phyloP scores from a whole-genome alignment of 2,888 invertebrate species.

The Nomada flava region DNA sequence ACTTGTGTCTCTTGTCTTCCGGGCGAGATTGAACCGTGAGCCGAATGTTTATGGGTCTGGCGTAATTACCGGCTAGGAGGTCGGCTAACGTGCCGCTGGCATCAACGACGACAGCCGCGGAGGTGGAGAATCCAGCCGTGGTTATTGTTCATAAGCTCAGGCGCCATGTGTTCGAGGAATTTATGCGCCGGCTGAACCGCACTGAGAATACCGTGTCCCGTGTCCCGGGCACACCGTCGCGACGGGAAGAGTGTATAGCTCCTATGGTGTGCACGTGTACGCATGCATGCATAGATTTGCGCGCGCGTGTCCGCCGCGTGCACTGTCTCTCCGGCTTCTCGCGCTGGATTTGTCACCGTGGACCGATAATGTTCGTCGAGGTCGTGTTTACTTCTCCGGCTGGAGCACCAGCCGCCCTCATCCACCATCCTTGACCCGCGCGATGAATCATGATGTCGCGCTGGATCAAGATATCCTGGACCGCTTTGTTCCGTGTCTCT shows the following conservation, averaged over 20 bases:
- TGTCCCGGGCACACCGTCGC: slow-evolving; percentile 23
- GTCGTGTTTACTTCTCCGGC: slow-evolving; percentile 51
- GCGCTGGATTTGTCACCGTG: slow-evolving; percentile 56
- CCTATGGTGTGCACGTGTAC: background rate
- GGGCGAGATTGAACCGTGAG: slow-evolving; percentile 77
- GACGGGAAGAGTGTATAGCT: slow-evolving; percentile 19
- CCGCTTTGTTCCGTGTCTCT: slow-evolving; percentile 20
- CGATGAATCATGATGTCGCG: slow-evolving; percentile 51
- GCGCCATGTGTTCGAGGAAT: slow-evolving; percentile 80
- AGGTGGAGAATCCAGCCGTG: slow-evolving; percentile 57
- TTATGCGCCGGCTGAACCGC: slow-evolving; percentile 77
- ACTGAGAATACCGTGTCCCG: slow-evolving; percentile 45
- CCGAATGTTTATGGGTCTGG: slow-evolving; percentile 76
- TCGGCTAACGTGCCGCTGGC: slow-evolving; percentile 67
- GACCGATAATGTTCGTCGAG: slow-evolving; percentile 53
- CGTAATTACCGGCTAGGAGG: slow-evolving; percentile 79
- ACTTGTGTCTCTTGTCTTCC: slow-evolving; percentile 55
- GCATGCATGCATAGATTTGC: no score
- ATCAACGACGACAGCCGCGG: slow-evolving; percentile 53
- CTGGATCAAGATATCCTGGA: slow-evolving; percentile 28
- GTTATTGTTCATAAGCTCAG: slow-evolving; percentile 82
- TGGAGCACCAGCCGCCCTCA: slow-evolving; percentile 2
- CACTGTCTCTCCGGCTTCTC: slow-evolving; percentile 2
- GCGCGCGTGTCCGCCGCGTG: background rate
- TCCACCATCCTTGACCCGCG: slow-evolving; percentile 29